A percentile compares a stretch with the other conserved stretches of the same genome.
These are phyloP conservation scores for Apis mellifera DNA, from an alignment of 1,140 invertebrate genomes.

Conservation along the genomic window Amel_HAv3.1 CM009932.2:6777001-6777500, in stretches of 20 bases:
- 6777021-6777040: constrained; percentile 6
- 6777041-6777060: not conserved
- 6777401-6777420: not conserved
- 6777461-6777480: not conserved
- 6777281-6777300: constrained; percentile 36
- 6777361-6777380: constrained; percentile 13
- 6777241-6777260: not conserved
- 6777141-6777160: not conserved
- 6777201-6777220: not conserved
- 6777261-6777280: constrained; percentile 15
- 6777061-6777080: not conserved
- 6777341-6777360: constrained; percentile 26
- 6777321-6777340: constrained; percentile 28
- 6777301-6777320: constrained; percentile 36
- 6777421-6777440: not conserved
- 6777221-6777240: not conserved
- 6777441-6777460: not conserved
- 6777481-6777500: not conserved
- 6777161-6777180: not conserved
- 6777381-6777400: not conserved
- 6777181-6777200: constrained; percentile 17
- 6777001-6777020: constrained; percentile 11
- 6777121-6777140: not conserved
- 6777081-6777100: not conserved
- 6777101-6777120: not conserved